Percentiles rank a stretch among this genome's conserved stretches.
These are phyloP conservation scores for Karalla daura DNA, from an alignment of 2,797 vertebrate genomes.

Conservation along the genomic window DNA sequence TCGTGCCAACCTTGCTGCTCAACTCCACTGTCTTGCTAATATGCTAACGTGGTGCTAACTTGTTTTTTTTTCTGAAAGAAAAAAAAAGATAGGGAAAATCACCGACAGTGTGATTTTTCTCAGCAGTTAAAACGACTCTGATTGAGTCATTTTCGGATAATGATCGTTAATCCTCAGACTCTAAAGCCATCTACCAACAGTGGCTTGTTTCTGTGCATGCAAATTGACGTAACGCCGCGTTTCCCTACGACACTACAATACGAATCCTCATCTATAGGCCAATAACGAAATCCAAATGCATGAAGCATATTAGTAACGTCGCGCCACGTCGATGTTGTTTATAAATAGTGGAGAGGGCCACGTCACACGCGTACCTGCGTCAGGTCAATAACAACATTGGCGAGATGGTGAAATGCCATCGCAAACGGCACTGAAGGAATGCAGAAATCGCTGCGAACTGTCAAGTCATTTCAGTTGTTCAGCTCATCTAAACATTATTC, in stretches of 20 bases:
- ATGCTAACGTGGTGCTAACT: slow-evolving; percentile 56
- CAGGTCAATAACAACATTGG: neutral
- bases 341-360: neutral
- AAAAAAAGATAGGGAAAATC: no score
- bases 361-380: neutral
- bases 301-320: neutral
- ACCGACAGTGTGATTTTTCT: rapidly evolving
- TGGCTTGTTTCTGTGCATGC: neutral
- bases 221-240: neutral
- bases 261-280: neutral
- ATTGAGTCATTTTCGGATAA: neutral
- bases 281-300: no score
- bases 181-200: neutral
- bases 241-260: neutral
- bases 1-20: neutral
- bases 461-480: no score
- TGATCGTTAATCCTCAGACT: neutral
- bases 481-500: no score
- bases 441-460: neutral
- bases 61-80: no score
- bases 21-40: slow-evolving; percentile 26
- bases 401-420: no score
- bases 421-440: no score
- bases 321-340: rapidly evolving
- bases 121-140: neutral